phyloP scores from a whole-genome alignment of 1,140 invertebrate genomes.

The Drosophila baimaii region DNA sequence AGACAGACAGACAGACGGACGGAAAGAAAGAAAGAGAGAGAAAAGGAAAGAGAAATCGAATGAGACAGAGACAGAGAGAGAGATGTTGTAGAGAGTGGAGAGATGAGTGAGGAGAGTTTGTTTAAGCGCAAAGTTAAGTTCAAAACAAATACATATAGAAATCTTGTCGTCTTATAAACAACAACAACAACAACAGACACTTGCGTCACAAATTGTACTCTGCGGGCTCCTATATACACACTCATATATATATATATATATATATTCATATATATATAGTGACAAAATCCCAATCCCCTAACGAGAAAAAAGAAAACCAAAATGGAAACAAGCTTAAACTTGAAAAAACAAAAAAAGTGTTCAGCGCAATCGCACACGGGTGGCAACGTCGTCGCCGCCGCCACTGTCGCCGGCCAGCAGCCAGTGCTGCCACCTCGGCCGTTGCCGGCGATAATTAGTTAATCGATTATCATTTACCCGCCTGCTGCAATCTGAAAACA shows the following conservation, averaged over 20 bases:
- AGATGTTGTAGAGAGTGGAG: too few relatives aligned
- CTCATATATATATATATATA: background rate
- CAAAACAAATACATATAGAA: slow-evolving; percentile 45
- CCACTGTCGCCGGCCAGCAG: slow-evolving; percentile 27
- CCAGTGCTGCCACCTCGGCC: slow-evolving; percentile 35
- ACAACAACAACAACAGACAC: slow-evolving; percentile 30
- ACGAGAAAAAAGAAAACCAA: slow-evolving; percentile 9
- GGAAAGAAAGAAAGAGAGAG: slow-evolving; percentile 11
- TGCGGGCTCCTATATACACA: slow-evolving; percentile 29
- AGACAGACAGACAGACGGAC: slow-evolving; percentile 12
- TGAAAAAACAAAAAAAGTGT: slow-evolving; percentile 37
- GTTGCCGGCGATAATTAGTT: slow-evolving; percentile 33
- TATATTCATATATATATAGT: slow-evolving; percentile 1
- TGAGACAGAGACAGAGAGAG: slow-evolving; percentile 12
- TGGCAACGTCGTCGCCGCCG: slow-evolving; percentile 36
- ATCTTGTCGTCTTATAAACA: slow-evolving; percentile 32
- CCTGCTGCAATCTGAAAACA: slow-evolving; percentile 15
- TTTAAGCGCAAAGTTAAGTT: slow-evolving; percentile 69
- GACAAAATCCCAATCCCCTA: slow-evolving; percentile 8
- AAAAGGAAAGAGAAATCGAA: slow-evolving; percentile 6
- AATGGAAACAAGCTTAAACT: slow-evolving; percentile 33
- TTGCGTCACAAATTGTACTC: slow-evolving; percentile 44
- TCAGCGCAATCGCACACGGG: slow-evolving; percentile 59
- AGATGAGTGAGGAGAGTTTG: slow-evolving; percentile 35
- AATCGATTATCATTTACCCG: slow-evolving; percentile 29